Percentiles rank a stretch among this genome's conserved stretches.
phyloP scores from a whole-genome alignment of 2,888 invertebrate genomes.

The Melieria omissa region DNA sequence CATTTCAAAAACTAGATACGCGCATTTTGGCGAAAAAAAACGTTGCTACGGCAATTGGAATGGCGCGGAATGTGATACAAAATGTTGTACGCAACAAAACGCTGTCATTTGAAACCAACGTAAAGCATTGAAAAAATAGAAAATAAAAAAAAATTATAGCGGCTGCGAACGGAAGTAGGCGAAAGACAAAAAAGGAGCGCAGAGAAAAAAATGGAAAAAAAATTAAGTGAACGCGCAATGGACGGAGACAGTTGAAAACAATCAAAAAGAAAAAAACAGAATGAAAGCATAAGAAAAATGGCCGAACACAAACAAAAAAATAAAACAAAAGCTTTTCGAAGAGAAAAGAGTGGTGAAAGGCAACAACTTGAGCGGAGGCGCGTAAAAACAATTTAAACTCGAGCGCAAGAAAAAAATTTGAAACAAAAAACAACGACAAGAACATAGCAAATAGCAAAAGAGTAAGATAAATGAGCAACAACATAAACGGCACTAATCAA shows the following conservation, averaged over 20 bases:
- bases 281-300: too few relatives aligned
- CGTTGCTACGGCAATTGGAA: background rate
- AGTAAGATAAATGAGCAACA: slow-evolving; percentile 46
- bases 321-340: too few relatives aligned
- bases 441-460: background rate
- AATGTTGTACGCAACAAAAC: slow-evolving; percentile 14
- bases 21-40: slow-evolving; percentile 2
- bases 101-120: slow-evolving; percentile 39
- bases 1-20: background rate
- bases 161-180: too few relatives aligned
- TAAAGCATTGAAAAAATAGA: slow-evolving; percentile 38
- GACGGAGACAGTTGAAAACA: background rate
- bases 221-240: background rate
- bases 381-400: slow-evolving; percentile 11
- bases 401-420: background rate
- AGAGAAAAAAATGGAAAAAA: background rate
- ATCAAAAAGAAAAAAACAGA: too few relatives aligned
- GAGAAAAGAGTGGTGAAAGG: too few relatives aligned
- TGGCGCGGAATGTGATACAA: background rate
- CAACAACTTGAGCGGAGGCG: background rate
- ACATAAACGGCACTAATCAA: slow-evolving; percentile 35
- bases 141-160: background rate
- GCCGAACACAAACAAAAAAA: too few relatives aligned
- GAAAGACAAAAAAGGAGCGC: too few relatives aligned
- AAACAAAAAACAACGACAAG: too few relatives aligned